Evolutionary conservation across 2,113 vertebrate genomes (phyloP), one percentile per base, ranked within the genome.

Genomic region (Ailurus styani): DNA sequence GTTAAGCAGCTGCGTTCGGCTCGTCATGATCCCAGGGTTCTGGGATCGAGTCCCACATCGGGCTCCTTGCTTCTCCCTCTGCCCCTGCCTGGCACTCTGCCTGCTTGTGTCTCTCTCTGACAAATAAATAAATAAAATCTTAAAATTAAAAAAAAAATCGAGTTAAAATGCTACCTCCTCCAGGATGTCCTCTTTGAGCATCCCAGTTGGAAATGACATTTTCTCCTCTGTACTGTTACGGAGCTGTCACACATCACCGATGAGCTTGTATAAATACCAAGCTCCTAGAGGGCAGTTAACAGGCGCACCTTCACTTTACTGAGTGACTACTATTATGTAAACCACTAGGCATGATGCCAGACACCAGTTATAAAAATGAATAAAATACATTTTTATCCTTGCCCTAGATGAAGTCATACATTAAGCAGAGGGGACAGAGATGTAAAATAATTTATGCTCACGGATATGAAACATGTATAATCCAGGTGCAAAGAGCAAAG

Each of bases 401-500:
- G 14, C 57, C 31, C 60, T 42, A 84, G 15, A 91, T 20, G 20
- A 93, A 91, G 27, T 84, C 25, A 73, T 10, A 91, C 2, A 31
- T 55, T 10, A 75, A 29, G 66, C 73, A 93, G 54, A 77, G n/a
- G 9, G 86, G n/a, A 96, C 0, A 62, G 17, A 91, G 29, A 70
- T 42, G 11, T 78, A 40, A 84, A 92, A 47, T 31, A 82, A 95
- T 83, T 87, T 70, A 90, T 66, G 52, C 37, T 90, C 68, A 84
- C 77, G 78, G 73, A 45, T 12, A 70, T n/a, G 83, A 97, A 96
- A 62, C 29, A 90, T 70, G 50, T 95, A n/a, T 25, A 91, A 93
- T 45, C 75, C 91, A 90, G 60, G 37, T 90, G 70, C 81, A 92
- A 81, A 93, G 72, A 87, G 70, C 45, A 91, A 93, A 94, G 55